Evolutionary conservation across 2,113 vertebrate species (phyloP).

Genomic region (Tragelaphus strepsiceros): DNA sequence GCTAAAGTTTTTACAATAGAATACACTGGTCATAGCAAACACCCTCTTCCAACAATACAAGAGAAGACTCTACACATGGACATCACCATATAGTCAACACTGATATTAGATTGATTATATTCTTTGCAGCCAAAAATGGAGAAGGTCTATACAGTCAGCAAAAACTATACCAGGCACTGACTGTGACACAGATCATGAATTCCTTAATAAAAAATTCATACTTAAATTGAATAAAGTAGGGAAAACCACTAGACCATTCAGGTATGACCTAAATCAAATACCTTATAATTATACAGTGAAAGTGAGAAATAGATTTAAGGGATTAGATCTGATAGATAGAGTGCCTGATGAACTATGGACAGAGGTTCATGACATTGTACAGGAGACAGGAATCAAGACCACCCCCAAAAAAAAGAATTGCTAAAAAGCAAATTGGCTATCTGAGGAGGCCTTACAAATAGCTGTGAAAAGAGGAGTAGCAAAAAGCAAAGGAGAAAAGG

Average conservation of each 20-base stretch:
- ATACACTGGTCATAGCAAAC: neutral
- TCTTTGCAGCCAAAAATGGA: neutral
- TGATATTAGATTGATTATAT: neutral
- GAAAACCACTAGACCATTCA: neutral
- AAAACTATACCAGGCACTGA: neutral
- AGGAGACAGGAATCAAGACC: neutral
- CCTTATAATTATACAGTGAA: neutral
- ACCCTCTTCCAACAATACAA: neutral
- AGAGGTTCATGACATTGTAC: neutral
- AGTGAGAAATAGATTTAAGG: neutral
- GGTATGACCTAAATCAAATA: neutral
- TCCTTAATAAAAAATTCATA: neutral
- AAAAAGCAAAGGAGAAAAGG: neutral
- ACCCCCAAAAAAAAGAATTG: accelerated
- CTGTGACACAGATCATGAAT: neutral
- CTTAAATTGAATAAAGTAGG: neutral
- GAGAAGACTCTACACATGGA: neutral
- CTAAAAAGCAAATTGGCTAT: neutral
- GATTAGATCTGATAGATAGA: neutral
- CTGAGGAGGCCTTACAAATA: neutral
- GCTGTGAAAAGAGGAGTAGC: neutral
- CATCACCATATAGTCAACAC: neutral
- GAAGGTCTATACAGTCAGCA: neutral
- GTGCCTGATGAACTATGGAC: neutral
- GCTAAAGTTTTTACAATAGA: neutral